Evolutionary conservation across 1,140 invertebrate genomes (phyloP).

Genomic region (Atopsyche davidsoni): DNA sequence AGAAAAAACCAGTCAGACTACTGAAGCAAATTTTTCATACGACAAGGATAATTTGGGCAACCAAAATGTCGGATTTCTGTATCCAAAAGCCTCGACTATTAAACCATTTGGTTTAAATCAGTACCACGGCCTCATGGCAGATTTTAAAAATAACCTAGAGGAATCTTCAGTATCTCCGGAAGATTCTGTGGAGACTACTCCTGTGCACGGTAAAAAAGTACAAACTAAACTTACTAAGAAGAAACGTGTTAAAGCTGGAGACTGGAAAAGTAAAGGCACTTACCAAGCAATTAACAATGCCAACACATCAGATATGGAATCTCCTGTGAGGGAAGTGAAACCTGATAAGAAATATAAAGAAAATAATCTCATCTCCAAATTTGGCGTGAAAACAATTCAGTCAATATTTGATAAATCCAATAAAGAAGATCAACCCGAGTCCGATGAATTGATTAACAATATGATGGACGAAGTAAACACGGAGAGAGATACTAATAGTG

Average conservation of each 20-base stretch:
- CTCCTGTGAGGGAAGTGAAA: conserved; percentile 16
- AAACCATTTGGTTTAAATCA: conserved; percentile 22
- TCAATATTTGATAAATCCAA: conserved; percentile 38
- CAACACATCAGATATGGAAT: conserved; percentile 25
- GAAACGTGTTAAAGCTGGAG: conserved; percentile 39
- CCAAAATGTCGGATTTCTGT: conserved; percentile 25
- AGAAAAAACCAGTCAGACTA: conserved; percentile 8
- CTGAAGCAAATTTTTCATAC: conserved; percentile 11
- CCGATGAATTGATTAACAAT: conserved; percentile 7
- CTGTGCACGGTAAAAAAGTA: conserved; percentile 37
- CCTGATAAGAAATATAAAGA: conserved; percentile 20
- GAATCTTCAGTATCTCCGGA: conserved; percentile 15
- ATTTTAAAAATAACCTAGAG: conserved; percentile 15
- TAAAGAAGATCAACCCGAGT: conserved; percentile 2
- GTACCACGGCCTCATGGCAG: conserved; percentile 15
- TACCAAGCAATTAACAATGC: conserved; percentile 31
- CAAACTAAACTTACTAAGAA: conserved; percentile 33
- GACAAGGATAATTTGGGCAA: conserved; percentile 19
- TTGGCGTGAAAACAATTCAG: conserved; percentile 42
- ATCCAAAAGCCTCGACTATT: conserved; percentile 17
- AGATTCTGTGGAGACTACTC: conserved; percentile 36
- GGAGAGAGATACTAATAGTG: conserved; percentile 5
- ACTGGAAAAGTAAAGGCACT: conserved; percentile 44
- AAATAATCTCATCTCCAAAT: conserved; percentile 19
- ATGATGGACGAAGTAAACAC: conserved; percentile 14